phyloP scores from a whole-genome alignment of 2,888 invertebrate genomes.

The Pandemis cinnamomeana region DNA sequence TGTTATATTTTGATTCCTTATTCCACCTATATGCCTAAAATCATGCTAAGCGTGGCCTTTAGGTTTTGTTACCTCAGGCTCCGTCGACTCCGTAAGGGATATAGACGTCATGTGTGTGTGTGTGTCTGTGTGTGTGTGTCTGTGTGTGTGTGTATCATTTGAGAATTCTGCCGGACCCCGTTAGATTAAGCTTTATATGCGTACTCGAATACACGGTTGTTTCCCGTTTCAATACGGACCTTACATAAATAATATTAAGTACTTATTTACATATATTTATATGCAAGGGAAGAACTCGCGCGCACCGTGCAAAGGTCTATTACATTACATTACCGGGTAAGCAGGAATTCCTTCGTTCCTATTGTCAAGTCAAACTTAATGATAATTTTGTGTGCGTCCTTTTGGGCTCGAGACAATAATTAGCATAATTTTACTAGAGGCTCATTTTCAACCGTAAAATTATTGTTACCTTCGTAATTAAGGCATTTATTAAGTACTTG shows the following conservation, averaged over 20 bases:
- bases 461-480: constrained; percentile 18
- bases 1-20: too few species aligned
- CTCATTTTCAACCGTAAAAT: constrained; percentile 21
- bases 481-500: constrained; percentile 6
- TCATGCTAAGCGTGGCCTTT: too few species aligned
- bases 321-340: constrained; percentile 23
- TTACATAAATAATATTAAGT: background rate
- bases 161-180: too few species aligned
- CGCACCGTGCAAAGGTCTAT: constrained; percentile 17
- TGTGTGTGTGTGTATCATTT: too few species aligned
- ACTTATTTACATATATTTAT: constrained; percentile 6
- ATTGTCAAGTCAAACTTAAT: constrained; percentile 37
- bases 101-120: too few species aligned
- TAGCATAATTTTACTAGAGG: constrained; percentile 29
- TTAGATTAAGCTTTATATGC: background rate
- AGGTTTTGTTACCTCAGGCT: too few species aligned
- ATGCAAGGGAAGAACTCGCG: constrained; percentile 5
- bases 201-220: background rate
- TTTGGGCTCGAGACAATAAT: constrained; percentile 27
- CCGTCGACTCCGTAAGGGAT: too few species aligned
- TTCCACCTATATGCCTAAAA: too few species aligned
- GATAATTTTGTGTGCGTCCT: constrained; percentile 32
- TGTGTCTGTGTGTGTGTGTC: too few species aligned
- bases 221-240: too few species aligned
- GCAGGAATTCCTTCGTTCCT: constrained; percentile 17